phyloP scores from a whole-genome alignment of 2,113 vertebrate species.

The Tachysurus fulvidraco region DNA sequence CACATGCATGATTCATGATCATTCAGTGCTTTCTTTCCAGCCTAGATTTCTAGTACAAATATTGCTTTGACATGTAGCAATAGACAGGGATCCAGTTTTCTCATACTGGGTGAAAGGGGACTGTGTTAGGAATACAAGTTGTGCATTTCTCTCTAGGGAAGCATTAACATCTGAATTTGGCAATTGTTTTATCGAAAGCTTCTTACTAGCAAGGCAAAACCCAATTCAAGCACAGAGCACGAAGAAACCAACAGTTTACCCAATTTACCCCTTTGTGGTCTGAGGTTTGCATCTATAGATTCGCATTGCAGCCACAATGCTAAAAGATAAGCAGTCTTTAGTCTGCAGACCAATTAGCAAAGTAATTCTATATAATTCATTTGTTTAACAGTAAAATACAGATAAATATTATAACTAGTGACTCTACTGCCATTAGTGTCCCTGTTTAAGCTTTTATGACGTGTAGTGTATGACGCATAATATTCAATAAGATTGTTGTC shows the following conservation, averaged over 20 bases:
- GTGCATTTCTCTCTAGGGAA: neutral
- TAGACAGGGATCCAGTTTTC: neutral
- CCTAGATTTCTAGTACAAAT: conserved; percentile 1
- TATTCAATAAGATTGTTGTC: neutral
- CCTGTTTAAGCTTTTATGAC: neutral
- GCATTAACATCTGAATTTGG: conserved; percentile 4
- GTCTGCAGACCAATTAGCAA: neutral
- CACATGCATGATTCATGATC: conserved; percentile 1
- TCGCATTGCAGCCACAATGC: neutral
- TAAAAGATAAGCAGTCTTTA: neutral
- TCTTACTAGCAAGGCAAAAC: conserved; percentile 4
- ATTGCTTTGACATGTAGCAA: conserved; percentile 17
- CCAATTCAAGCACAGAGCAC: neutral
- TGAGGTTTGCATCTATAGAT: neutral
- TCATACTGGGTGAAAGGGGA: conserved; percentile 15
- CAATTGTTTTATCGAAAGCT: neutral
- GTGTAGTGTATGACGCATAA: neutral
- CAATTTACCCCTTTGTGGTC: neutral
- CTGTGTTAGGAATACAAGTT: neutral
- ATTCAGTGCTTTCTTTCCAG: neutral
- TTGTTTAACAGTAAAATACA: neutral
- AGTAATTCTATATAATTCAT: neutral
- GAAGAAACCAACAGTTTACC: neutral
- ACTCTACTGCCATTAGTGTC: neutral
- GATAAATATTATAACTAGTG: neutral